Percentiles rank a stretch among this genome's conserved stretches.
Conservation (phyloP, 2,797 vertebrate species). For the Chloroceryle amazona region DNA sequence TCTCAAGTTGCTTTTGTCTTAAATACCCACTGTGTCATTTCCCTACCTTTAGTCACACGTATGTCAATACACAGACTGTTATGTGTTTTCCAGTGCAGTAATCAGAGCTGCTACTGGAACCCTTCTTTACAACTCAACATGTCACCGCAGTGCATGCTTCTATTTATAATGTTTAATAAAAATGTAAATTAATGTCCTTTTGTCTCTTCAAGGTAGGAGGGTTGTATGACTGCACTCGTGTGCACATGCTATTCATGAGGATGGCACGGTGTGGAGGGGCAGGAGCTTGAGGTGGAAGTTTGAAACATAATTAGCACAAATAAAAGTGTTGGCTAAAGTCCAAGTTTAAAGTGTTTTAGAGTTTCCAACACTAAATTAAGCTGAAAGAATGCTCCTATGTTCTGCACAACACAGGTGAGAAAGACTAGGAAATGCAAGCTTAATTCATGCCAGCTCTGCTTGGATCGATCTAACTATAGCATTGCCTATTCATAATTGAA, state of each 20-base stretch:
- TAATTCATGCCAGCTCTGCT: not conserved
- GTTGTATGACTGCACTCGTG: not conserved
- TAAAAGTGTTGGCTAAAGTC: not conserved
- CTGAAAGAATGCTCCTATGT: not conserved
- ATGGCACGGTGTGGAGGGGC: not conserved
- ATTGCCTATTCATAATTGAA: not conserved
- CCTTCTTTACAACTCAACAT: not conserved
- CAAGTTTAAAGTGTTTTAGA: not conserved
- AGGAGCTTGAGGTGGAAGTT: not conserved
- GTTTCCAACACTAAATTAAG: not conserved
- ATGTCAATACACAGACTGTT: not conserved
- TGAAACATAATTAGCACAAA: not conserved
- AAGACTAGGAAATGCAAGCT: not conserved
- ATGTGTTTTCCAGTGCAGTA: not conserved
- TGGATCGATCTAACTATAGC: not conserved
- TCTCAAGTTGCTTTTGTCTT: not conserved
- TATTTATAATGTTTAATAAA: conserved; percentile 1
- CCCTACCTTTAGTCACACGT: not conserved
- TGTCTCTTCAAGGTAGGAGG: not conserved
- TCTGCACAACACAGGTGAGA: not conserved
- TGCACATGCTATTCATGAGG: not conserved
- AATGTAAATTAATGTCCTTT: not conserved
- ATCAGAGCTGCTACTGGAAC: not conserved
- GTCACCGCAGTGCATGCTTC: not conserved
- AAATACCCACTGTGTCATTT: not conserved